Conservation (phyloP, 2,797 vertebrate genomes). For the Garrulus glandarius region DNA sequence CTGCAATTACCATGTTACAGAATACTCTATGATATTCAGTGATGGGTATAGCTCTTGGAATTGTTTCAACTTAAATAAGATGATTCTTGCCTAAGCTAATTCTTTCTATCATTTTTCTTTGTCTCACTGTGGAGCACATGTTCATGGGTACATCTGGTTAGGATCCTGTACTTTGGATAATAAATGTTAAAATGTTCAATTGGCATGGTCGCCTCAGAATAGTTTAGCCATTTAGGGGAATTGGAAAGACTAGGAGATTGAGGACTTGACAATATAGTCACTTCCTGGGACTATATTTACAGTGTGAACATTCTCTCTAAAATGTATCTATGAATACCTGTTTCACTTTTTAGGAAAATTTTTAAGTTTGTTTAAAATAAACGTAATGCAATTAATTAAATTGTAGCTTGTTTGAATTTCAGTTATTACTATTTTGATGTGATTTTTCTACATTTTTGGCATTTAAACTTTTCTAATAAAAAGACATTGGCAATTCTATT, state of each 20-base stretch:
- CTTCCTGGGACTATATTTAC: neutral
- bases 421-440: neutral
- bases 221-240: neutral
- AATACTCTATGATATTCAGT: rapidly evolving
- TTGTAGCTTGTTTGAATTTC: neutral
- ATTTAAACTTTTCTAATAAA: neutral
- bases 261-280: neutral
- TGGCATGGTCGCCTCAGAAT: rapidly evolving
- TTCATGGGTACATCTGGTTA: neutral
- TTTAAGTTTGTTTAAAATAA: neutral
- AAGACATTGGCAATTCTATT: neutral
- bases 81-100: neutral
- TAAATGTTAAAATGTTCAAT: neutral
- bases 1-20: rapidly evolving
- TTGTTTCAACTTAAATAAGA: neutral
- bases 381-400: neutral
- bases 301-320: neutral
- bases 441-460: neutral
- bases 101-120: neutral
- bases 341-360: neutral
- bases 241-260: neutral
- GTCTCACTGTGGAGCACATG: neutral
- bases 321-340: neutral
- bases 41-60: neutral
- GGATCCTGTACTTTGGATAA: neutral